Base-by-base conservation (phyloP, 2,113 vertebrate genomes). In the Aspidoscelis tigris region DNA sequence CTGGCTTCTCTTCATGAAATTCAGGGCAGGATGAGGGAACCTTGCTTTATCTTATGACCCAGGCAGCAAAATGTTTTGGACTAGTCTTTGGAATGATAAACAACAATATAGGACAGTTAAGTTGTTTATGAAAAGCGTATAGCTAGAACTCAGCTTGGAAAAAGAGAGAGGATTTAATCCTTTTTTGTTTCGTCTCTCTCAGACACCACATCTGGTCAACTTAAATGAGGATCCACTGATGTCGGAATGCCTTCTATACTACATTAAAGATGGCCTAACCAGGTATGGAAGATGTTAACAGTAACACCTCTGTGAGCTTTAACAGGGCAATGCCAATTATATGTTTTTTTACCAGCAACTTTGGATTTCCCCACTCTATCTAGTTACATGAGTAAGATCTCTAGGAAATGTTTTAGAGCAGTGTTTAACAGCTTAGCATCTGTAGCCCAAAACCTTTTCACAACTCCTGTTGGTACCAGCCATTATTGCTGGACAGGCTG, bases 231-330 rank as follows among this genome's bases (percentile, higher is more conserved):
- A 99, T 87, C 99, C 99, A 0, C 94, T 99, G 90, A 99, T 99
- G 99, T 99, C 99, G 0, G 99, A 99, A 90, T 99, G 99, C 72
- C 97, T 99, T 66, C 96, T 99, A 43, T 99, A 99, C 94, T 99
- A 99, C 92, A 99, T 99, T 89, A 99, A 99, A 95, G 99, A 99
- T 0, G 99, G 98, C 20, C 96, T 97, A 73, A 99, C 99, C 80
- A 98, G 98, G 98, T 99, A 79, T 93, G 94, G 20, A 41, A 3
- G 7, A 44, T 41, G 24, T 5, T 64, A 24, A n/a, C 24, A 8
- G 47, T 44, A 71, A 7, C 39, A 6, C 12, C 7, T 50, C 41
- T 71, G 0, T 0, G 0, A 3, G 58, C 8, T 14, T 43, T n/a
- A 66, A 14, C 21, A 33, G 41, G 43, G 53, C 4, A 21, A 66